Evolutionary conservation across 2,888 invertebrate genomes (phyloP).

Genomic region (Molorchus minor): DNA sequence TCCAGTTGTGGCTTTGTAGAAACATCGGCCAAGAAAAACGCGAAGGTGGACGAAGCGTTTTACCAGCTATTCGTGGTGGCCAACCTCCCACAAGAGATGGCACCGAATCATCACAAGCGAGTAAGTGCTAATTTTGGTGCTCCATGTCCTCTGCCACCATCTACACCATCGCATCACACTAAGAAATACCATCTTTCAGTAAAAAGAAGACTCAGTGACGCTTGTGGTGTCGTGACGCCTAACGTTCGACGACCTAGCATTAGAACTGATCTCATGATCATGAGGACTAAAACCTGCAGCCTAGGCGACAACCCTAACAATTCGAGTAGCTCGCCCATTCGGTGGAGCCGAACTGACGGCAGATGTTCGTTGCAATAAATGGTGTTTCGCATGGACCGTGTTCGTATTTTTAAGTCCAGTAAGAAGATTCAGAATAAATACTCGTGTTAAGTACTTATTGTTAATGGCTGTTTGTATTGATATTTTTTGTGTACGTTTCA

Average conservation of each 20-base stretch:
- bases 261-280: slow-evolving; percentile 86
- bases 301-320: slow-evolving; percentile 72
- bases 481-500: too few species aligned
- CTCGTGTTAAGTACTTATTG: too few species aligned
- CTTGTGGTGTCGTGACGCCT: slow-evolving; percentile 89
- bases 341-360: slow-evolving; percentile 53
- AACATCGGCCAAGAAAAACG: slow-evolving; percentile 84
- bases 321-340: slow-evolving; percentile 64
- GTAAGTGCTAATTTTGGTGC: slow-evolving; percentile 80
- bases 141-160: slow-evolving; percentile 77
- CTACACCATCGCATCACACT: slow-evolving; percentile 71
- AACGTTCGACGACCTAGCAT: slow-evolving; percentile 88
- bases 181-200: slow-evolving; percentile 83
- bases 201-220: slow-evolving; percentile 83
- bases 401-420: too few species aligned
- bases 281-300: slow-evolving; percentile 84
- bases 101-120: slow-evolving; percentile 85
- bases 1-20: slow-evolving; percentile 82
- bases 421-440: too few species aligned
- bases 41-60: slow-evolving; percentile 84
- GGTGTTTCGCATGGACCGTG: neutral
- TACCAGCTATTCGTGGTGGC: slow-evolving; percentile 84
- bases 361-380: slow-evolving; percentile 53
- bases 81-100: slow-evolving; percentile 88
- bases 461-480: too few species aligned